Evolutionary conservation across 2,888 invertebrate genomes (phyloP).

Genomic region (Agonum fuliginosum): DNA sequence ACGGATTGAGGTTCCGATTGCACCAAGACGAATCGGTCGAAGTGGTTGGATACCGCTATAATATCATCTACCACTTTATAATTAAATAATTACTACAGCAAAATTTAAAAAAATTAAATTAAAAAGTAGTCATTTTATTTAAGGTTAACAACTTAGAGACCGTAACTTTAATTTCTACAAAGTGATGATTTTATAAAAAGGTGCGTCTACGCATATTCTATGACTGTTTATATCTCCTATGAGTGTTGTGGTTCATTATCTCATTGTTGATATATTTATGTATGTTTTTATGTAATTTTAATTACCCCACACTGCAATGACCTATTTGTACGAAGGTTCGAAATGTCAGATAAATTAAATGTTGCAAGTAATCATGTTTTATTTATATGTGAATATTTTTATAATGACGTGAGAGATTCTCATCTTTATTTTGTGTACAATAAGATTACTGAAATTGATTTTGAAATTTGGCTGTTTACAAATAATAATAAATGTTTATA

Average conservation of each 20-base stretch:
- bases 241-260: constrained; percentile 1
- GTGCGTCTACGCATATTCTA: too few relatives aligned
- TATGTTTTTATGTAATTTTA: constrained; percentile 26
- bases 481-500: neutral
- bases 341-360: constrained; percentile 39
- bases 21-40: too few relatives aligned
- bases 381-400: constrained; percentile 46
- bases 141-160: too few relatives aligned
- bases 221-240: too few relatives aligned
- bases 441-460: constrained; percentile 35
- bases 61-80: too few relatives aligned
- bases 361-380: constrained; percentile 45
- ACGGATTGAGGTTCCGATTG: too few relatives aligned
- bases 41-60: too few relatives aligned
- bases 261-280: constrained; percentile 8
- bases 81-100: too few relatives aligned
- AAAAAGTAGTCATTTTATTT: too few relatives aligned
- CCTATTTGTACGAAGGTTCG: constrained; percentile 24
- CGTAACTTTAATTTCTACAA: too few relatives aligned
- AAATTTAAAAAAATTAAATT: too few relatives aligned
- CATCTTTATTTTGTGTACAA: constrained; percentile 20
- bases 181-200: too few relatives aligned
- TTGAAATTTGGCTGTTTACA: constrained; percentile 18
- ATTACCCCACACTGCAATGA: constrained; percentile 22
- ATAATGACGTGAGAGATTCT: constrained; percentile 27